Base-by-base conservation (phyloP, 2,113 vertebrate species). In the Callospermophilus lateralis region DNA sequence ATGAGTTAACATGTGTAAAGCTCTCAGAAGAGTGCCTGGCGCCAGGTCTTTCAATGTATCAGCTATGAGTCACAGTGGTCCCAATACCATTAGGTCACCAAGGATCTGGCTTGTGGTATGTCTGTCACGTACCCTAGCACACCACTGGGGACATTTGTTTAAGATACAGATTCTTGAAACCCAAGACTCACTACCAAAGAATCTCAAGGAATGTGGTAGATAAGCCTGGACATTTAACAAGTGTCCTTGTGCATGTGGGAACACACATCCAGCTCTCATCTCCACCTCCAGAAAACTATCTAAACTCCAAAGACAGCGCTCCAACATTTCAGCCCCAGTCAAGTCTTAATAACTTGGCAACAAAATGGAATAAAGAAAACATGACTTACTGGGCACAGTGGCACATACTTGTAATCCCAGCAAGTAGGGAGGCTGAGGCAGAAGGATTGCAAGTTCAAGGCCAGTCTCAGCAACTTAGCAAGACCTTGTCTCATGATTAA, bases 91-190 rank as follows among this genome's bases (percentile, higher is more conserved):
- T 39, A 79, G 30, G 39, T 76, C 45, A 88, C 19, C 67, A 78
- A 9, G 22, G 84, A 58, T 61, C 53, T 34, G 34, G 76, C 26
- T 79, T 20, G 12, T 1, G 15, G 39, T 34, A 6, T 8, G 17
- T 68, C 61, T 76, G 51, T 74, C 34, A 20, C 61, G 68, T 9
- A 70, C 58, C 10, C 42, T 5, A 68, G 61, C 53, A 90, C 53
- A 55, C 30, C 48, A 68, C 51, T 81, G 20, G n/a, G 53, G 39
- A 76, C 28, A 63, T 76, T 30, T 63, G 53, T 84, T 88, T 79
- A 95, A 85, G 95, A 48, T 65, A 72, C 53, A 53, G 61, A 94
- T 86, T 85, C 95, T 28, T 84, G 58, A 61, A 91, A 81, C 48
- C 39, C 30, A 65, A 84, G 61, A 68, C 30, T 65, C 72, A 58